Evolutionary conservation across 2,113 vertebrate genomes (phyloP).

Genomic region (Pomatorhinus ruficollis): DNA sequence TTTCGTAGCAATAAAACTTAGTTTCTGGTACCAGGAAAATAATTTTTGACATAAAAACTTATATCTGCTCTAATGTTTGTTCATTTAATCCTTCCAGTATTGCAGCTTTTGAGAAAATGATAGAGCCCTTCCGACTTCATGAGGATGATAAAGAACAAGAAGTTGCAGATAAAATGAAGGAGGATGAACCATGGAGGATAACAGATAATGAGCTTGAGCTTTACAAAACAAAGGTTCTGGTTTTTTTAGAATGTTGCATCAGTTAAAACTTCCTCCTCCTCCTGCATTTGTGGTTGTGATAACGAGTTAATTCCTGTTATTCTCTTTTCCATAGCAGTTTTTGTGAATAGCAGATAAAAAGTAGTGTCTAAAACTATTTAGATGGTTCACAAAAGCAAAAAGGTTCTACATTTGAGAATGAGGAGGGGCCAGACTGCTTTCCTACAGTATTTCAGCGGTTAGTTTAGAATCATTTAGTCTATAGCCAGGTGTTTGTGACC

Average conservation of each 20-base stretch:
- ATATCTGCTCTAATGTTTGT: not conserved
- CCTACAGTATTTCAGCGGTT: not conserved
- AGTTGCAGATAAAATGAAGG: constrained; percentile 91
- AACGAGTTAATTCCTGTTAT: not conserved
- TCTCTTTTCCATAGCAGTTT: not conserved
- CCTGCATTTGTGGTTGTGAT: not conserved
- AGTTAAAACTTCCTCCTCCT: not conserved
- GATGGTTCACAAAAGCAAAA: not conserved
- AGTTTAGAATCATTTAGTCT: not conserved
- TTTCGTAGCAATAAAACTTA: not conserved
- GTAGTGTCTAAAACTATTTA: not conserved
- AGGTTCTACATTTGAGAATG: not conserved
- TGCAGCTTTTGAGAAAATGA: constrained; percentile 90
- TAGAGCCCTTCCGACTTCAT: constrained; percentile 92
- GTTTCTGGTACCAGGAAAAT: not conserved
- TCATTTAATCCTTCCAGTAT: constrained; percentile 70
- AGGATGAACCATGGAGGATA: constrained; percentile 96
- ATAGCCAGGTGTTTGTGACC: not conserved
- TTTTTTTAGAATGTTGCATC: not conserved
- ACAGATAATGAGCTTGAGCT: constrained; percentile 97
- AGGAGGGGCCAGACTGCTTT: not conserved
- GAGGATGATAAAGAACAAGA: constrained; percentile 98
- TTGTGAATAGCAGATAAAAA: not conserved
- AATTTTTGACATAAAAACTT: not conserved
- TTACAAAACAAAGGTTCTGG: constrained; percentile 90